phyloP scores from a whole-genome alignment of 1,140 invertebrate species.

The Drosophila sechellia region DNA sequence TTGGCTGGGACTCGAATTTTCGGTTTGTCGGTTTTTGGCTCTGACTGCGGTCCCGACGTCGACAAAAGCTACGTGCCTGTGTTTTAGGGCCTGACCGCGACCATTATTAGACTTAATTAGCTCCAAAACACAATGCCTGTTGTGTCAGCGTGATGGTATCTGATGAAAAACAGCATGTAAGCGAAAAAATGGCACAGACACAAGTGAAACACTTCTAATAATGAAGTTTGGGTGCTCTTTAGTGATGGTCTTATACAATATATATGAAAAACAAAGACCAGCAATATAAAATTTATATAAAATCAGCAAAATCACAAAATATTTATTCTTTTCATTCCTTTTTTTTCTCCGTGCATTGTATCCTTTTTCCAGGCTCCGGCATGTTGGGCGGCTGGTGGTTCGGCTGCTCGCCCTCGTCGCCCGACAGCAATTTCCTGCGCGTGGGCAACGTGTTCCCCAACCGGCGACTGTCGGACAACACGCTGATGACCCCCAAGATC shows the following conservation, averaged over 20 bases:
- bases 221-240: too few relatives aligned
- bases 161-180: slow-evolving; percentile 13
- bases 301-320: neutral
- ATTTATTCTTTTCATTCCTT: neutral
- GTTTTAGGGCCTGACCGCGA: slow-evolving; percentile 31
- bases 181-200: neutral
- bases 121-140: slow-evolving; percentile 16
- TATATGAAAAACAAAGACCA: too few relatives aligned
- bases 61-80: slow-evolving; percentile 11
- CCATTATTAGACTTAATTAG: slow-evolving; percentile 74
- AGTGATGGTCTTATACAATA: too few relatives aligned
- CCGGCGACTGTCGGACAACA: slow-evolving; percentile 95
- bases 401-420: slow-evolving; percentile 89
- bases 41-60: slow-evolving; percentile 38
- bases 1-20: slow-evolving; percentile 2
- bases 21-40: slow-evolving; percentile 40
- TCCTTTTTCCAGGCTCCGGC: slow-evolving; percentile 84
- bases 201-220: neutral
- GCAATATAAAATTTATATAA: neutral
- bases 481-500: slow-evolving; percentile 95
- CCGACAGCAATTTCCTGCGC: slow-evolving; percentile 94
- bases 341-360: neutral
- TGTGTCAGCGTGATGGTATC: slow-evolving; percentile 20
- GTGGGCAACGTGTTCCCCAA: slow-evolving; percentile 92
- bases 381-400: slow-evolving; percentile 91